A percentile compares a stretch with the other conserved stretches of the same genome.
phyloP scores from a whole-genome alignment of 1,140 invertebrate genomes.

The Hydropsyche tenuis region DNA sequence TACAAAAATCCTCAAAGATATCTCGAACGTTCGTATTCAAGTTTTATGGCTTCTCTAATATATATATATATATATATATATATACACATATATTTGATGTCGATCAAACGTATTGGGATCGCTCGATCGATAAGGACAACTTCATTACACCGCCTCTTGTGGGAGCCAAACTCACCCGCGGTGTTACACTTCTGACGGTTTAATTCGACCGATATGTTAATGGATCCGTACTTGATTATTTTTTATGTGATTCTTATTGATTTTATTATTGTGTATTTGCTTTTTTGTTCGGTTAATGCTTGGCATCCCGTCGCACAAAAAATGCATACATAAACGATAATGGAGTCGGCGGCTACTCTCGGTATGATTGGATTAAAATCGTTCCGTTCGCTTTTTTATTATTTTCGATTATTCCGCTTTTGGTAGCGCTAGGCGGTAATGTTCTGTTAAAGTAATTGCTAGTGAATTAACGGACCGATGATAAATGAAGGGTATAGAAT shows the following conservation, averaged over 20 bases:
- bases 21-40: no score
- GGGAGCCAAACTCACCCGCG: background rate
- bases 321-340: slow-evolving; percentile 24
- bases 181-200: slow-evolving; percentile 21
- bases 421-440: slow-evolving; percentile 7
- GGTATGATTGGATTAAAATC: slow-evolving; percentile 25
- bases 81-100: no score
- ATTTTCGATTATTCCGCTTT: background rate
- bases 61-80: no score
- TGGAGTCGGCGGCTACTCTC: slow-evolving; percentile 5
- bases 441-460: background rate
- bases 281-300: background rate
- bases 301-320: slow-evolving; percentile 14
- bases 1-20: no score
- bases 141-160: slow-evolving; percentile 10
- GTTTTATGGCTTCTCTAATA: no score
- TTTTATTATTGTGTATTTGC: slow-evolving; percentile 8
- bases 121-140: slow-evolving; percentile 11
- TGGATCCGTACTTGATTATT: background rate
- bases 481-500: no score
- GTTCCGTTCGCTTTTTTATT: slow-evolving; percentile 4
- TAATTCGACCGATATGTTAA: slow-evolving; percentile 30
- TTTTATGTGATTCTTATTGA: background rate
- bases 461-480: no score
- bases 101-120: no score